A percentile compares a stretch with the other conserved stretches of the same genome.
Evolutionary conservation across 30 jellyfish, hydroid and myxozoan genomes (phyloP).

Genomic region (Hydra vulgaris): DNA sequence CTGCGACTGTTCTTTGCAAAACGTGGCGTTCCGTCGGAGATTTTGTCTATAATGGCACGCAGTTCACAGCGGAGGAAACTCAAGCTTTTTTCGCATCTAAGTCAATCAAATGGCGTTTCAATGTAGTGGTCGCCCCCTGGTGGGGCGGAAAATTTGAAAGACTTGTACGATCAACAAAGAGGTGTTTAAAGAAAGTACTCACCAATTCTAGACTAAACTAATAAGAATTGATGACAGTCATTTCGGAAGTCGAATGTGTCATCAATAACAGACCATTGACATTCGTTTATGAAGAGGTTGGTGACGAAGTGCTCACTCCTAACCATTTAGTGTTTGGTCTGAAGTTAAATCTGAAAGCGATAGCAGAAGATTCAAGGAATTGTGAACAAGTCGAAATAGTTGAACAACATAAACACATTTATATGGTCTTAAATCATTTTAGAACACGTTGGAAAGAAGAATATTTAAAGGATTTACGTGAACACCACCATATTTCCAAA

Average conservation of each 20-base stretch:
- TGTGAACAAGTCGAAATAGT: neutral
- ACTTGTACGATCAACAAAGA: conserved; percentile 12
- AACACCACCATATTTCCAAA: neutral
- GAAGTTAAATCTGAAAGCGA: neutral
- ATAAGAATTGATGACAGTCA: neutral
- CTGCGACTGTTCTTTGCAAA: conserved; percentile 1
- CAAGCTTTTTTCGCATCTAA: conserved; percentile 1
- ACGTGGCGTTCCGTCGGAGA: conserved; percentile 4
- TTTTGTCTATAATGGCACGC: conserved; percentile 1
- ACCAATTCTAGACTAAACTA: neutral
- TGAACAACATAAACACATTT: neutral
- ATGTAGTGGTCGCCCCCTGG: conserved; percentile 27
- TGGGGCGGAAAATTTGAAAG: conserved; percentile 36
- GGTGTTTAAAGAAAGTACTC: conserved; percentile 16
- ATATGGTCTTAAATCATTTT: neutral
- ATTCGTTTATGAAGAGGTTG: conserved; percentile 6
- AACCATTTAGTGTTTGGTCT: neutral
- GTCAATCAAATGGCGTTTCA: conserved; percentile 4
- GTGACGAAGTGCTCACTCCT: conserved; percentile 8
- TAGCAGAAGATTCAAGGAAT: neutral
- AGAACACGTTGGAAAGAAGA: neutral
- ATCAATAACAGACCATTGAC: conserved; percentile 11
- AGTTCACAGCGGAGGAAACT: conserved; percentile 17
- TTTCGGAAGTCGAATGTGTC: neutral
- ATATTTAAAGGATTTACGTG: neutral